A percentile compares a stretch with the other conserved stretches of the same genome.
phyloP scores from a whole-genome alignment of 2,113 vertebrate genomes.

The Nerophis lumbriciformis region DNA sequence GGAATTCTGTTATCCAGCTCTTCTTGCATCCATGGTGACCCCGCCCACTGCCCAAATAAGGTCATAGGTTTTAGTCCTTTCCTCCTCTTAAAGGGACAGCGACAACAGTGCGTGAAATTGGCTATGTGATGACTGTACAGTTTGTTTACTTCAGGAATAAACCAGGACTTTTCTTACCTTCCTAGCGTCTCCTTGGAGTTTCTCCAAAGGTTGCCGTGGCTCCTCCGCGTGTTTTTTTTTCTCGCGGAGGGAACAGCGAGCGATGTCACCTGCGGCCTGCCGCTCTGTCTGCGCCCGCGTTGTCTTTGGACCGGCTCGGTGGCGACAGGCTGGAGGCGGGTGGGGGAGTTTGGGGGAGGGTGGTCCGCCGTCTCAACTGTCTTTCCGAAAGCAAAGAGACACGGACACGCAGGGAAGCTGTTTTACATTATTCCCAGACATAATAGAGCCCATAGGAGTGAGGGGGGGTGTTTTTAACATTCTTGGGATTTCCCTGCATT shows the following conservation, averaged over 20 bases:
- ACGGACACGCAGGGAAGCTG: constrained; percentile 52
- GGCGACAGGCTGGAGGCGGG: constrained; percentile 12
- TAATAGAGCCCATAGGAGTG: constrained; percentile 67
- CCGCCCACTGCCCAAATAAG: constrained; percentile 37
- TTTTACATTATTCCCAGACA: constrained; percentile 76
- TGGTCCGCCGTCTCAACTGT: constrained; percentile 41
- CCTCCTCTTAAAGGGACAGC: constrained; percentile 51
- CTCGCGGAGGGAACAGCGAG: constrained; percentile 7
- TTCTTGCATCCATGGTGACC: constrained; percentile 11
- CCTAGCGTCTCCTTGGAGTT: constrained; percentile 9
- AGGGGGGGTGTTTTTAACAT: constrained; percentile 55
- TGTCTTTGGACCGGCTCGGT: constrained; percentile 63
- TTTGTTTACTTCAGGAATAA: constrained; percentile 71
- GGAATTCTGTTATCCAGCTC: constrained; percentile 52
- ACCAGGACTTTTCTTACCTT: constrained; percentile 68
- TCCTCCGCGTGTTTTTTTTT: neutral
- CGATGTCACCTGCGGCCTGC: constrained; percentile 54
- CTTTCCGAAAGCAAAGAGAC: constrained; percentile 56
- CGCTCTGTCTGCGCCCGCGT: constrained; percentile 64
- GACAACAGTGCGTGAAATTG: constrained; percentile 77
- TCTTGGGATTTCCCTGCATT: constrained; percentile 73
- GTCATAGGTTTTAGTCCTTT: constrained; percentile 43
- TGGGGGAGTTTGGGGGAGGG: neutral
- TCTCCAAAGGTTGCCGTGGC: neutral
- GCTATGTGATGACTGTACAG: constrained; percentile 68